These are phyloP conservation scores for Dendrocopos noguchii DNA, from an alignment of 2,113 vertebrate species.

Conservation along the genomic window DNA sequence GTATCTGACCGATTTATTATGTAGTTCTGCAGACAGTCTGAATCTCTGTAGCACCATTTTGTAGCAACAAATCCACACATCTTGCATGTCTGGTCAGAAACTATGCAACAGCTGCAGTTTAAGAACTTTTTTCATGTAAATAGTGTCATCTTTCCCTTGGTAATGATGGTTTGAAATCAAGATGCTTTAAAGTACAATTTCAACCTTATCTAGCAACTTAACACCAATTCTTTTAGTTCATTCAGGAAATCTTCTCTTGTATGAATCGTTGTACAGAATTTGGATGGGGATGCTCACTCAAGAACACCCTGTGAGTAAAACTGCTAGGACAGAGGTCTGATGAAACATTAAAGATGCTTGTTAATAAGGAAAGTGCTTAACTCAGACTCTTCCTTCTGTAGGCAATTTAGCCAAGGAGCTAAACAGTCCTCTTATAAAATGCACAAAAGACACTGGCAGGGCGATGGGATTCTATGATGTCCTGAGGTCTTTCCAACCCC, in stretches of 20 bases:
- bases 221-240: neutral
- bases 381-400: neutral
- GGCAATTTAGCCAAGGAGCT: neutral
- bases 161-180: neutral
- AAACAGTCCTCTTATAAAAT: neutral
- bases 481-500: no score
- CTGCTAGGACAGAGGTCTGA: neutral
- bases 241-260: neutral
- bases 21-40: neutral
- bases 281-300: neutral
- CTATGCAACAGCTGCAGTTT: neutral
- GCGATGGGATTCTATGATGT: no score
- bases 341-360: neutral
- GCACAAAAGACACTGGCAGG: neutral
- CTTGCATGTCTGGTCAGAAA: neutral
- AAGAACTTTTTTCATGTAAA: neutral
- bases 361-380: neutral
- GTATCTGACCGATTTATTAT: neutral
- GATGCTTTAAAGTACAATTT: neutral
- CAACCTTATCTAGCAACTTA: neutral
- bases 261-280: neutral
- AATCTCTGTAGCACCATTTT: neutral
- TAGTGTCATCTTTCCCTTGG: neutral
- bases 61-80: neutral
- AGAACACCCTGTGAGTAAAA: neutral